A percentile compares a stretch with the other conserved stretches of the same genome.
Evolutionary conservation across 2,888 invertebrate genomes (phyloP).

Genomic region (Meteorus colon): DNA sequence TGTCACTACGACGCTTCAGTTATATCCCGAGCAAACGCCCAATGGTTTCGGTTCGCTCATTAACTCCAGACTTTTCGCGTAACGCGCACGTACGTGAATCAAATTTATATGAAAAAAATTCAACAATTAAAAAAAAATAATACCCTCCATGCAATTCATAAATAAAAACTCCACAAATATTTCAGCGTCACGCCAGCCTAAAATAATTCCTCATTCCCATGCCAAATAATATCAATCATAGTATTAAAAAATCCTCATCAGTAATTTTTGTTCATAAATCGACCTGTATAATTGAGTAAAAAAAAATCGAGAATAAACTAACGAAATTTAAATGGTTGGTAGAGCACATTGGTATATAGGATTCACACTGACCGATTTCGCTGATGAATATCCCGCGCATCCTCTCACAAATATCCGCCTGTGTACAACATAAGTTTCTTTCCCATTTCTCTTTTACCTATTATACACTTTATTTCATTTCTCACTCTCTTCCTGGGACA

Average conservation of each 20-base stretch:
- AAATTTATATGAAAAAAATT: not conserved
- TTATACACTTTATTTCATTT: slow-evolving; percentile 6
- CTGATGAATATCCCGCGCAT: slow-evolving; percentile 52
- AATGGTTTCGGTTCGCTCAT: slow-evolving; percentile 64
- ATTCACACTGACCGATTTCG: slow-evolving; percentile 58
- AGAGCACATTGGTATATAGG: slow-evolving; percentile 54
- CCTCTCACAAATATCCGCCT: slow-evolving; percentile 44
- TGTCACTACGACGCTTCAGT: slow-evolving; percentile 69
- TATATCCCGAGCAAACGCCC: slow-evolving; percentile 68
- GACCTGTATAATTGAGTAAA: not conserved
- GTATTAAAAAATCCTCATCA: not conserved
- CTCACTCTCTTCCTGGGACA: slow-evolving; percentile 15
- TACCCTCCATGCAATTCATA: too few relatives aligned
- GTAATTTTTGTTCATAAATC: not conserved
- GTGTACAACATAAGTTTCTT: not conserved
- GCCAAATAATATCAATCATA: too few relatives aligned
- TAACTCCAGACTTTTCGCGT: slow-evolving; percentile 53
- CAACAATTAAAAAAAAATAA: slow-evolving; percentile 3
- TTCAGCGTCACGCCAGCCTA: not conserved
- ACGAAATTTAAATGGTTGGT: slow-evolving; percentile 41
- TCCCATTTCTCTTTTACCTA: slow-evolving; percentile 9
- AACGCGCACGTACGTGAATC: slow-evolving; percentile 6
- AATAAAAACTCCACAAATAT: not conserved
- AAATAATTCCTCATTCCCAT: not conserved
- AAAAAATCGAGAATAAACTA: not conserved